Evolutionary conservation across 2,888 invertebrate genomes (phyloP).

Genomic region (Ceramica pisi): DNA sequence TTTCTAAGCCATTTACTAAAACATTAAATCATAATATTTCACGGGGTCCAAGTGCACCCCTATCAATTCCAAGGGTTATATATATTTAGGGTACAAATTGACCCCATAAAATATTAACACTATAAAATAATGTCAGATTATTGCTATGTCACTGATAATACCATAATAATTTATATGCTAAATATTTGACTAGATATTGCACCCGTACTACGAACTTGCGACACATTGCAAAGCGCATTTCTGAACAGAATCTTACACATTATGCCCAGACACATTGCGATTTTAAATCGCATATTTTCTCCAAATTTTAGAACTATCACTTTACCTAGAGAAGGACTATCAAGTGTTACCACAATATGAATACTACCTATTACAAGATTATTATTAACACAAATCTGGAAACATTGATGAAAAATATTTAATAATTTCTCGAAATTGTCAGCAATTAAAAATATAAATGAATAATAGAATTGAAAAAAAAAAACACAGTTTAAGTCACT

Average conservation of each 20-base stretch:
- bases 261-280: slow-evolving; percentile 34
- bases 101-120: slow-evolving; percentile 10
- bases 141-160: slow-evolving; percentile 46
- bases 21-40: slow-evolving; percentile 19
- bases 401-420: background rate
- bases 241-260: slow-evolving; percentile 24
- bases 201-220: slow-evolving; percentile 61
- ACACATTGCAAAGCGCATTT: slow-evolving; percentile 35
- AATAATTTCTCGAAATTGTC: background rate
- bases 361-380: slow-evolving; percentile 24
- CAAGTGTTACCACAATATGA: slow-evolving; percentile 2
- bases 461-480: background rate
- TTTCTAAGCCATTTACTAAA: slow-evolving; percentile 44
- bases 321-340: slow-evolving; percentile 51
- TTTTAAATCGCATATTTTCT: slow-evolving; percentile 49
- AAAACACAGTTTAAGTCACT: too few species aligned
- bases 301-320: slow-evolving; percentile 60
- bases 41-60: slow-evolving; percentile 4
- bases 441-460: background rate
- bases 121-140: slow-evolving; percentile 40
- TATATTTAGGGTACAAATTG: slow-evolving; percentile 22
- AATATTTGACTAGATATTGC: slow-evolving; percentile 35
- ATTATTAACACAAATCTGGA: too few species aligned
- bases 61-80: slow-evolving; percentile 31
- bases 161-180: slow-evolving; percentile 25